These are phyloP conservation scores for Albula goreensis DNA, from an alignment of 2,113 vertebrate species.

Conservation along the genomic window DNA sequence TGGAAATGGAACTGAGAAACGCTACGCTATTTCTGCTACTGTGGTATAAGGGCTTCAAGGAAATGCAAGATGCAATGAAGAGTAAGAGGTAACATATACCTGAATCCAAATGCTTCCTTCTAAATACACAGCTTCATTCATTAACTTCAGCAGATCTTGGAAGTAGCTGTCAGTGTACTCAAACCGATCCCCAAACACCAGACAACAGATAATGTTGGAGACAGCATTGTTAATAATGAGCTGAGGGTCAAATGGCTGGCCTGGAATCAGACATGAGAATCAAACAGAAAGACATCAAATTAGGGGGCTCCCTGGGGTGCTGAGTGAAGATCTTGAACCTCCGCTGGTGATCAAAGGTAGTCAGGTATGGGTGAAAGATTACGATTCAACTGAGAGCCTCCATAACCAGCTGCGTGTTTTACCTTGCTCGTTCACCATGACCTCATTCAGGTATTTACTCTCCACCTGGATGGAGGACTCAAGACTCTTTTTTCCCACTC, in stretches of 20 bases:
- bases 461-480: conserved; percentile 71
- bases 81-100: conserved; percentile 52
- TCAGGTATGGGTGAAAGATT: neutral
- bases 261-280: neutral
- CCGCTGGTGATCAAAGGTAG: neutral
- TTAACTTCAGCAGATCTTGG: conserved; percentile 61
- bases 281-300: neutral
- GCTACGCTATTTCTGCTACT: too few relatives aligned
- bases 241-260: conserved; percentile 56
- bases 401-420: conserved; percentile 19
- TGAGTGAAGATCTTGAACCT: neutral
- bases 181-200: conserved; percentile 78
- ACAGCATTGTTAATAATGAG: conserved; percentile 71
- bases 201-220: conserved; percentile 77
- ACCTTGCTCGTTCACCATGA: conserved; percentile 60
- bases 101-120: conserved; percentile 56
- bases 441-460: conserved; percentile 38
- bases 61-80: neutral
- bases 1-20: too few relatives aligned
- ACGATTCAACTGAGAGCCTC: neutral
- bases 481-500: conserved; percentile 59
- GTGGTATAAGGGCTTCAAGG: too few relatives aligned
- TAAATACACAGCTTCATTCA: conserved; percentile 47
- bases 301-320: neutral
- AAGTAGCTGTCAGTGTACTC: conserved; percentile 71